phyloP scores from a whole-genome alignment of 1,140 invertebrate genomes.

The Papilio dardanus region DNA sequence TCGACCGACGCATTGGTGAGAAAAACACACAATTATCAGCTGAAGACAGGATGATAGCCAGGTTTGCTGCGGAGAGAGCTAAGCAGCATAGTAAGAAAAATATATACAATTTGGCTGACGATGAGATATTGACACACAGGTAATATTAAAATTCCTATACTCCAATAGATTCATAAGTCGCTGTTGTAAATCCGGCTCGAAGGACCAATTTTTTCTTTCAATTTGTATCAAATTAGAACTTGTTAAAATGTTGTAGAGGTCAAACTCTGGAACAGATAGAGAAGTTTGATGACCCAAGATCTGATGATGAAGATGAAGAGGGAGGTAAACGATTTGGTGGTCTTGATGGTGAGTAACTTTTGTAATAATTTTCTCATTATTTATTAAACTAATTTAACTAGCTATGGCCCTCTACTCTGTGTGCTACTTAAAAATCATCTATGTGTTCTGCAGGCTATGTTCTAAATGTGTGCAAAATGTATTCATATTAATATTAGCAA shows the following conservation, averaged over 20 bases:
- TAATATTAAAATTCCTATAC: constrained; percentile 40
- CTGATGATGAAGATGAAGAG: constrained; percentile 91
- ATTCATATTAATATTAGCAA: too few relatives aligned
- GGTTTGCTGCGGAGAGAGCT: constrained; percentile 90
- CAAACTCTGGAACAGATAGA: constrained; percentile 95
- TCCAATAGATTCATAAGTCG: neutral
- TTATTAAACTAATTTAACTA: too few relatives aligned
- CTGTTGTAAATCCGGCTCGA: too few relatives aligned
- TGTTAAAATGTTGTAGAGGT: constrained; percentile 83
- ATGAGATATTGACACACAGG: constrained; percentile 92
- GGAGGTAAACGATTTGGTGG: constrained; percentile 83
- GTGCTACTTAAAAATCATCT: too few relatives aligned
- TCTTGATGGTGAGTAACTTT: constrained; percentile 79
- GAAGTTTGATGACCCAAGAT: constrained; percentile 93
- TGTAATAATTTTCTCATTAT: neutral
- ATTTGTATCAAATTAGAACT: constrained; percentile 15
- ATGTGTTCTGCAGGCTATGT: too few relatives aligned
- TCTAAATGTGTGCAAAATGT: too few relatives aligned
- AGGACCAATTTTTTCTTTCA: too few relatives aligned
- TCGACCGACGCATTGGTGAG: constrained; percentile 94
- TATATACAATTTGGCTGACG: constrained; percentile 93
- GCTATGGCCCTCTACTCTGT: too few relatives aligned
- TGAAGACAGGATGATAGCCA: constrained; percentile 93
- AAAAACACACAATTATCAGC: constrained; percentile 85
- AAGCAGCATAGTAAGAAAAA: constrained; percentile 86